Evolutionary conservation across 2,113 vertebrate species (phyloP), one percentile per base, ranked within the genome.

Genomic region (Sialia sialis): DNA sequence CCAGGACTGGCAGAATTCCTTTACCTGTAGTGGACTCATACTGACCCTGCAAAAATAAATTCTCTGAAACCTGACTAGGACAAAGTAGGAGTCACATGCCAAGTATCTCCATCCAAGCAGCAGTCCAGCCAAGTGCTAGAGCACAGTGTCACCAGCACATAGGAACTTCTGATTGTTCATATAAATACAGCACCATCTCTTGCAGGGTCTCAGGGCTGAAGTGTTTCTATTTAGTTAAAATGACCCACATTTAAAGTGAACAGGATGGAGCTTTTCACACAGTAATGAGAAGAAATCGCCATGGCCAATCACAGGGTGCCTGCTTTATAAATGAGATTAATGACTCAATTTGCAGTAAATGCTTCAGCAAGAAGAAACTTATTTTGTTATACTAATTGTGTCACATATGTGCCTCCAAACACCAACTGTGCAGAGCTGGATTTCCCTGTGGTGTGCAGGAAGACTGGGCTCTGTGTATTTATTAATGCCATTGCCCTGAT

Each of bases 311-410:
- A 3, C 27, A 60, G 68, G 22, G 54, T 58, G 81, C 36, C 52
- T 76, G 83, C 91, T 97, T 97, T 97, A 70, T 96, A 95, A 97
- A 97, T 92, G 90, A 97, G 82, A 97, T 96, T 97, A 97, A 97
- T 97, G 79, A 67, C 89, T 96, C 94, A 91, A 94, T 97, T 97
- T 97, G 52, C 54, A 95, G 73, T 34, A 97, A 97, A 92, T 87
- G 70, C 60, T 92, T 93, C 75, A 93, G 92, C 67, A 93, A 84
- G 87, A 96, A 93, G 93, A 92, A 97, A 97, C 89, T 95, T 97
- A 92, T 77, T 97, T 97, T 94, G 83, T 66, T 97, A 72, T 62
- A 86, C 87, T 98, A 92, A 96, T 96, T 97, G 87, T 95, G 87
- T 96, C 93, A 88, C 94, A 75, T 75, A 69, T 94, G 66, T 94